These are phyloP conservation scores for Tupaia chinensis DNA, from an alignment of 2,113 vertebrate genomes.

Conservation along the genomic window DNA sequence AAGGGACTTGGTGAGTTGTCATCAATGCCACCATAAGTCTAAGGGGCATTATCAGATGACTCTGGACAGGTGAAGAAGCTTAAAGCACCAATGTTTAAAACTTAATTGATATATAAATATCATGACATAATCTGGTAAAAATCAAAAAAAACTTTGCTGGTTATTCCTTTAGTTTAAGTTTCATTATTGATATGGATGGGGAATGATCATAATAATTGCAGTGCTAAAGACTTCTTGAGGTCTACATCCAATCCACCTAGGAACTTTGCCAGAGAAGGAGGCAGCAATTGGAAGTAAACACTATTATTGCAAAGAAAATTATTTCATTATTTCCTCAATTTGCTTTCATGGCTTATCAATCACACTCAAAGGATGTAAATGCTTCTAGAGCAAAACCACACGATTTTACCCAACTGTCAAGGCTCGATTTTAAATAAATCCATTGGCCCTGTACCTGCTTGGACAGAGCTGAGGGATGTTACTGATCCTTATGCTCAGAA, in stretches of 20 bases:
- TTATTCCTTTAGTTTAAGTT: not conserved
- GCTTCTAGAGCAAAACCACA: conserved; percentile 46
- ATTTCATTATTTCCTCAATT: conserved; percentile 67
- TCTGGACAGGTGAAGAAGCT: not conserved
- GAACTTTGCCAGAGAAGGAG: conserved; percentile 36
- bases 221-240: conserved; percentile 21
- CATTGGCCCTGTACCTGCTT: not conserved
- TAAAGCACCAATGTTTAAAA: conserved; percentile 10
- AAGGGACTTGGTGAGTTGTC: conserved; percentile 48
- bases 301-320: conserved; percentile 49
- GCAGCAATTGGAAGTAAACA: conserved; percentile 47
- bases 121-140: conserved; percentile 11
- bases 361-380: conserved; percentile 37
- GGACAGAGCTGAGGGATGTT: not conserved
- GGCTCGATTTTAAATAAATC: conserved; percentile 43
- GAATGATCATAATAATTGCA: conserved; percentile 5
- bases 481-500: not conserved
- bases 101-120: conserved; percentile 12
- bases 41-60: not conserved
- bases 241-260: conserved; percentile 12
- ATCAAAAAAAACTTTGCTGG: conserved; percentile 21
- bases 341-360: conserved; percentile 62
- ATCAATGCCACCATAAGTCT: not conserved
- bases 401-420: conserved; percentile 41
- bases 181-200: conserved; percentile 10